These are phyloP conservation scores for Muschampia plurimacula DNA, from an alignment of 2,888 invertebrate genomes.

Conservation along the genomic window DNA sequence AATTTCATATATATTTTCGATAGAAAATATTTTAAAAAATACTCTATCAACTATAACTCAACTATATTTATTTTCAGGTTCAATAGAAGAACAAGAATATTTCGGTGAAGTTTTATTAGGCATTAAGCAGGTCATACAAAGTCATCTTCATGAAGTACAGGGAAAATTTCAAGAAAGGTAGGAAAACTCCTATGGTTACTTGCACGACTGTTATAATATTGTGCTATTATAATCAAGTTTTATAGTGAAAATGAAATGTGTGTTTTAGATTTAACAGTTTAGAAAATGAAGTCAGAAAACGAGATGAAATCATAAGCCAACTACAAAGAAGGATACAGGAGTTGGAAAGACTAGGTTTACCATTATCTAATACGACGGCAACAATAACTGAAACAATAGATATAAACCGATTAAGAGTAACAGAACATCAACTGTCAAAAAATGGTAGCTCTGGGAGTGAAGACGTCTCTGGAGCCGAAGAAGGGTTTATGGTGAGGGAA, in stretches of 20 bases:
- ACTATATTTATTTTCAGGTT: constrained; percentile 71
- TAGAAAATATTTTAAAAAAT: constrained; percentile 27
- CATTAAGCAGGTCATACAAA: constrained; percentile 93
- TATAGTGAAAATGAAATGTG: not conserved
- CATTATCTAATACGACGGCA: constrained; percentile 49
- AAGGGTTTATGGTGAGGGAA: constrained; percentile 78
- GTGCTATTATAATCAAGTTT: not conserved
- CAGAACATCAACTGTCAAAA: constrained; percentile 55
- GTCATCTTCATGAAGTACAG: constrained; percentile 89
- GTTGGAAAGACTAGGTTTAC: constrained; percentile 81
- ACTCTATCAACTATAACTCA: constrained; percentile 22
- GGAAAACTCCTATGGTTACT: not conserved
- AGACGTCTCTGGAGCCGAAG: constrained; percentile 73
- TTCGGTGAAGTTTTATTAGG: constrained; percentile 92
- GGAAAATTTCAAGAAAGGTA: constrained; percentile 88
- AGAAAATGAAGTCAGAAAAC: constrained; percentile 92
- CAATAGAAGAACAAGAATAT: constrained; percentile 91
- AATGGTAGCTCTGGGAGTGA: constrained; percentile 79
- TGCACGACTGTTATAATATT: not conserved
- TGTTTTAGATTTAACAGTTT: constrained; percentile 88
- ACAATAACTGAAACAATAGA: constrained; percentile 48
- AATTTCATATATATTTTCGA: not conserved
- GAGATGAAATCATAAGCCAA: constrained; percentile 93
- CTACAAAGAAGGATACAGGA: constrained; percentile 90
- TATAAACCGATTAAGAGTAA: constrained; percentile 43